Base-by-base conservation (phyloP, 2,888 invertebrate genomes). In the Anticlea derivata region DNA sequence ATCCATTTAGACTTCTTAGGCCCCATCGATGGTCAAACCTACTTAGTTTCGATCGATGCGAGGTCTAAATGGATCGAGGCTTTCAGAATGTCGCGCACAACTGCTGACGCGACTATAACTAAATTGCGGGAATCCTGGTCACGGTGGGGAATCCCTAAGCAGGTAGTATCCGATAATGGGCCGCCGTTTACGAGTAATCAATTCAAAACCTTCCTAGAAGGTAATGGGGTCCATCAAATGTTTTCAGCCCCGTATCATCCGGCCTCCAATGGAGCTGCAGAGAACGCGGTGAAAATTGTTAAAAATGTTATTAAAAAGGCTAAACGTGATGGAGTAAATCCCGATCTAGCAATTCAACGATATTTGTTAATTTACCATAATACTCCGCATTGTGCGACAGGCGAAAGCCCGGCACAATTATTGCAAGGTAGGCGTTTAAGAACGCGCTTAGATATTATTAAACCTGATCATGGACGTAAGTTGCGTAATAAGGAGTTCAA, bases 181-280 rank as follows among this genome's bases (percentile, higher is more conserved):
- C 40, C 1, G 56, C 63, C 1, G 57, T 55, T 7, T 33, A 45
- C 58, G 0, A 51, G 58, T 37, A 5, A 0, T 1, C 57, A 63
- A 23, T 64, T 62, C 39, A 23, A 33, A 26, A 5, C 20, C 0
- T 58, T 60, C 47, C 20, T 58, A n/a, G 10, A 8, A 7, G 7
- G n/a, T 0, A 59, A 60, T 38, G 60, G 62, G 1, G 54, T 66
- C 2, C n/a, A 54, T n/a, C 2, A 63, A 7, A 33, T 46, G 0
- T 63, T 63, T 35, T 54, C 61, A 0, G 50, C 63, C 1, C 57
- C 55, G 0, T 62, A 65, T 11, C 60, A 65, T 27, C 63, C 61
- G 1, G 35, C 63, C 1, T 58, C 57, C 0, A 65, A 65, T 10
- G 61, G 60, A 5, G 52, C 55, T 0, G 63, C 60, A 0, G 60